Percentiles rank a stretch among this genome's conserved stretches.
Conservation (phyloP, 2,113 vertebrate genomes). For the Burhinus oedicnemus region DNA sequence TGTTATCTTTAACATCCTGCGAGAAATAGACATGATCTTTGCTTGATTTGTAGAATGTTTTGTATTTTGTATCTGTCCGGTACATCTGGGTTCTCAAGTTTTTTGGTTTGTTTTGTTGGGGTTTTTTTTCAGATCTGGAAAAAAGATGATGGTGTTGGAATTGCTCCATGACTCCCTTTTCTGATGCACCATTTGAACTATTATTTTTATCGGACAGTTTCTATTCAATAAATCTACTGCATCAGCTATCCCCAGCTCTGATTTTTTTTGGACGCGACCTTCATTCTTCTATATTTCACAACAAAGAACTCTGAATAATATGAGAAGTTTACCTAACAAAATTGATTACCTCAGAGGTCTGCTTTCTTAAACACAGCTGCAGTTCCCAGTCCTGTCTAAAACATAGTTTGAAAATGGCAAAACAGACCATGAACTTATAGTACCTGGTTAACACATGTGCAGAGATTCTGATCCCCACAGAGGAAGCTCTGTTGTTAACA, state of each 20-base stretch:
- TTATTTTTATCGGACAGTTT: slow-evolving; percentile 20
- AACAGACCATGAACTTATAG: background rate
- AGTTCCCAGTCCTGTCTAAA: background rate
- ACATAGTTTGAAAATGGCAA: background rate
- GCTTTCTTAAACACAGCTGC: slow-evolving; percentile 11
- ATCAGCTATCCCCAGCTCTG: background rate
- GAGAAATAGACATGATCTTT: background rate
- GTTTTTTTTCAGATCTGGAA: background rate
- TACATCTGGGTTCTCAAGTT: background rate
- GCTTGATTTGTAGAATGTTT: background rate
- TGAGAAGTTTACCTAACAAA: slow-evolving; percentile 26
- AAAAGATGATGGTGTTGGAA: background rate
- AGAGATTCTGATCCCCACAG: background rate
- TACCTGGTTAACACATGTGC: background rate
- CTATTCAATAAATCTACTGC: background rate
- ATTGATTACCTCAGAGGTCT: slow-evolving; percentile 22
- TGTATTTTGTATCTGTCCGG: background rate
- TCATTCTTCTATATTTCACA: slow-evolving; percentile 14
- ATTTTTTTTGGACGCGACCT: background rate
- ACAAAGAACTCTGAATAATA: slow-evolving; percentile 19
- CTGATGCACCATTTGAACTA: slow-evolving; percentile 17
- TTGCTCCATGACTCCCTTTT: background rate
- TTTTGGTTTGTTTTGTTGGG: background rate
- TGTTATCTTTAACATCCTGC: background rate
- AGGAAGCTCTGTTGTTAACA: background rate